Evolutionary conservation across 2,113 vertebrate genomes (phyloP).

Genomic region (Helogale parvula): DNA sequence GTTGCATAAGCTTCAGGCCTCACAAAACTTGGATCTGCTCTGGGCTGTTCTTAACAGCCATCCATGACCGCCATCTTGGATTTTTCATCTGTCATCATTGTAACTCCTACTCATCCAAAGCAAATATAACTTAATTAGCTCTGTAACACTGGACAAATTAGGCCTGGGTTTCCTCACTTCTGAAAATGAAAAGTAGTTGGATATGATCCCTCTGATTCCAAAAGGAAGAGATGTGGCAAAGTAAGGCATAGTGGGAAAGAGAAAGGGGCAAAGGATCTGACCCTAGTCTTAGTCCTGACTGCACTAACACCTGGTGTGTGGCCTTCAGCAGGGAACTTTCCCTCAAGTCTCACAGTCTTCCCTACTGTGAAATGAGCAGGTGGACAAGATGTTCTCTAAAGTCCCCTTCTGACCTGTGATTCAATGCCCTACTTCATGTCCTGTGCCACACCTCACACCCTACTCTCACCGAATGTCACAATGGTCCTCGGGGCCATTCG

Average conservation of each 20-base stretch:
- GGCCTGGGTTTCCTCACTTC: not conserved
- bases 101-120: not conserved
- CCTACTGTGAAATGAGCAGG: not conserved
- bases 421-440: not conserved
- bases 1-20: not conserved
- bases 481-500: not conserved
- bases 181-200: not conserved
- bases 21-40: not conserved
- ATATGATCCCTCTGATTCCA: not conserved
- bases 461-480: not conserved
- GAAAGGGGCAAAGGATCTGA: not conserved
- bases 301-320: accelerated
- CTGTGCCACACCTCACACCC: not conserved
- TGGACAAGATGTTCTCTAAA: not conserved
- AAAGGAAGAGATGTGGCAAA: not conserved
- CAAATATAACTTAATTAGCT: not conserved
- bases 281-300: too few species aligned
- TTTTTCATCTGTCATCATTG: not conserved
- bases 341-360: not conserved
- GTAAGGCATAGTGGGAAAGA: too few species aligned
- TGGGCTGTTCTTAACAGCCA: not conserved
- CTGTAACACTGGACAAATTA: not conserved
- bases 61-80: not conserved
- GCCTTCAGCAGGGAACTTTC: not conserved
- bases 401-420: not conserved